Evolutionary conservation across 2,797 vertebrate species (phyloP), one percentile per base, ranked within the genome.

Genomic region (Philypnodon macrostomus): DNA sequence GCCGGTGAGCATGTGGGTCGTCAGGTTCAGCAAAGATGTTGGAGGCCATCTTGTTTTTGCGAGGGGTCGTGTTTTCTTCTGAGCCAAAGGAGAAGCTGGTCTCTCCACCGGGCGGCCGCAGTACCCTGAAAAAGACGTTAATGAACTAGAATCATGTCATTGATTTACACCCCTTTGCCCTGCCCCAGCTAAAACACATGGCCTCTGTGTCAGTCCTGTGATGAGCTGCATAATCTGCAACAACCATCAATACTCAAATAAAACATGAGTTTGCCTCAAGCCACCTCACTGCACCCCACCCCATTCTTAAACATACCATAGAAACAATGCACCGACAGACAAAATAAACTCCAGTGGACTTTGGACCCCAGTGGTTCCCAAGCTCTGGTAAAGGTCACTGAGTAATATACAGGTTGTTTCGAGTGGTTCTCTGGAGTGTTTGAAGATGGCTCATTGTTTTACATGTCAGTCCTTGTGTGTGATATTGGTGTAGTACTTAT

Each of bases 31-130:
- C 93, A 47, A 96, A 97, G 86, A 96, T 96, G 86, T 78, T 94
- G 52, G 95, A 96, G 61, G 89, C 94, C 92, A 96, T 97, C 80
- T 93, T 98, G 87, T 94, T 92, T 79, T 91, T 93, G 69, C 93
- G 88, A 52, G 95, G 92, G 13, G 92, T 91, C 3, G 92, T 75
- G 41, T 94, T 83, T 0, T 95, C 94, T 17, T 96, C 95, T 51
- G 85, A 62, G 47, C 94, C 94, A 35, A 97, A 80, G n/a, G 89
- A 88, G 70, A 98, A 94, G 86, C 92, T 98, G 73, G 96, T 94
- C 4, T 90, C 92, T 6, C 96, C 94, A 0, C 95, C 96, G 0
- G 96, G 95, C 73, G 95, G 96, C 58, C 94, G 89, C 85, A 97
- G 89, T 67, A 97, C 92, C 84, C 95, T 98, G 48, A 2, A 24